phyloP scores from a whole-genome alignment of 2,797 vertebrate species.

The Alosa sapidissima region DNA sequence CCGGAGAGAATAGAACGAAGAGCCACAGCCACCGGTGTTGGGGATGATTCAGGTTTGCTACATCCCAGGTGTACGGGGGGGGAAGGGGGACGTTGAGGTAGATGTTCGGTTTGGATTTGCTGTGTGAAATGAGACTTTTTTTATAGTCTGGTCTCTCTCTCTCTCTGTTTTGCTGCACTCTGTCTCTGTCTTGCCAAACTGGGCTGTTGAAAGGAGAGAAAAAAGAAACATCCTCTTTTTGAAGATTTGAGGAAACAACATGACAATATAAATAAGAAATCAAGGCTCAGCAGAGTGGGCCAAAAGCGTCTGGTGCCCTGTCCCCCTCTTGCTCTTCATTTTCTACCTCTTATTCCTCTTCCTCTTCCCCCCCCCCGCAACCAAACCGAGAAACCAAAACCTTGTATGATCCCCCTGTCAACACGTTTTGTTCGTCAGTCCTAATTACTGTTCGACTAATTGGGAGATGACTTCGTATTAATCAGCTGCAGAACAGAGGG shows the following conservation, averaged over 20 bases:
- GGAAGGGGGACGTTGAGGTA: background rate
- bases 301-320: background rate
- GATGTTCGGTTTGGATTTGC: background rate
- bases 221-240: background rate
- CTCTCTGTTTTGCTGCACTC: background rate
- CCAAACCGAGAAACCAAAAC: background rate
- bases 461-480: conserved; percentile 67
- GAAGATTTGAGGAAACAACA: conserved; percentile 10
- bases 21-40: background rate
- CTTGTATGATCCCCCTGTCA: conserved; percentile 43
- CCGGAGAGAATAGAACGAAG: conserved; percentile 26
- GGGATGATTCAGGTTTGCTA: background rate
- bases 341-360: background rate
- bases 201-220: background rate
- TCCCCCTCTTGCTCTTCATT: background rate
- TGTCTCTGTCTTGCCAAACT: background rate
- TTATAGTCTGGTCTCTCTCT: conserved; percentile 23
- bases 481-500: conserved; percentile 62
- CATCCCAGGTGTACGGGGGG: background rate
- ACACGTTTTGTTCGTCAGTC: conserved; percentile 58
- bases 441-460: conserved; percentile 72
- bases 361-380: no score
- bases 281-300: background rate
- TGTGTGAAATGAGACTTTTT: background rate
- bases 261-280: background rate